phyloP scores from a whole-genome alignment of 2,797 vertebrate genomes.

The Eutrigla gurnardus region DNA sequence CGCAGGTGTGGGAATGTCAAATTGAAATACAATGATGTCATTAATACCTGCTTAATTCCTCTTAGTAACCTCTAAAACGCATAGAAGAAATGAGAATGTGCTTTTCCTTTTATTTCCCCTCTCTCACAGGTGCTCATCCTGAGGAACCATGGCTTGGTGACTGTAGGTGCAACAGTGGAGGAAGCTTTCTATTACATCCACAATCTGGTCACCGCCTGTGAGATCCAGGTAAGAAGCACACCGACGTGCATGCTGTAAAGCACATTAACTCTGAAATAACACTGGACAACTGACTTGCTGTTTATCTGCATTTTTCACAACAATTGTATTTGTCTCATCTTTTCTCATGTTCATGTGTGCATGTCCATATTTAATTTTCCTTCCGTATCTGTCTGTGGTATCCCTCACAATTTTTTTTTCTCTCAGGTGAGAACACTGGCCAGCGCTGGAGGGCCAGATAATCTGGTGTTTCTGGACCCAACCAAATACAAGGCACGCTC shows the following conservation, averaged over 20 bases:
- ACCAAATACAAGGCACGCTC: slow-evolving; percentile 93
- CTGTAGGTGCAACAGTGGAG: slow-evolving; percentile 94
- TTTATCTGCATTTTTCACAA: slow-evolving; percentile 55
- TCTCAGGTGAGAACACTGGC: slow-evolving; percentile 95
- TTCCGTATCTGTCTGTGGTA: slow-evolving; percentile 17
- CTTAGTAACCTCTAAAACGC: not conserved
- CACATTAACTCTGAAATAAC: too few relatives aligned
- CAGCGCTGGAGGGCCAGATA: slow-evolving; percentile 96
- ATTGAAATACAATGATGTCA: not conserved
- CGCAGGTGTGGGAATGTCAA: not conserved
- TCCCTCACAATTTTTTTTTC: slow-evolving; percentile 16
- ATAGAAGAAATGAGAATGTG: not conserved
- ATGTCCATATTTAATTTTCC: slow-evolving; percentile 22
- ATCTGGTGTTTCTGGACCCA: slow-evolving; percentile 95
- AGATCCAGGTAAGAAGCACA: slow-evolving; percentile 91
- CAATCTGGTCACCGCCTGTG: slow-evolving; percentile 95
- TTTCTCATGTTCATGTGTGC: slow-evolving; percentile 26
- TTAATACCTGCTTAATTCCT: not conserved
- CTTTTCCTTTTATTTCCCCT: not conserved
- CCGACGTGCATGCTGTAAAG: not conserved
- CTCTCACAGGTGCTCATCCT: slow-evolving; percentile 92
- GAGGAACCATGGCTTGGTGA: slow-evolving; percentile 95
- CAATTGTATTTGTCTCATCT: slow-evolving; percentile 45
- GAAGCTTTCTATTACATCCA: slow-evolving; percentile 98
- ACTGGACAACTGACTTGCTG: too few relatives aligned